Conservation (phyloP, 2,888 invertebrate genomes). For the Clistopyga incitator region DNA sequence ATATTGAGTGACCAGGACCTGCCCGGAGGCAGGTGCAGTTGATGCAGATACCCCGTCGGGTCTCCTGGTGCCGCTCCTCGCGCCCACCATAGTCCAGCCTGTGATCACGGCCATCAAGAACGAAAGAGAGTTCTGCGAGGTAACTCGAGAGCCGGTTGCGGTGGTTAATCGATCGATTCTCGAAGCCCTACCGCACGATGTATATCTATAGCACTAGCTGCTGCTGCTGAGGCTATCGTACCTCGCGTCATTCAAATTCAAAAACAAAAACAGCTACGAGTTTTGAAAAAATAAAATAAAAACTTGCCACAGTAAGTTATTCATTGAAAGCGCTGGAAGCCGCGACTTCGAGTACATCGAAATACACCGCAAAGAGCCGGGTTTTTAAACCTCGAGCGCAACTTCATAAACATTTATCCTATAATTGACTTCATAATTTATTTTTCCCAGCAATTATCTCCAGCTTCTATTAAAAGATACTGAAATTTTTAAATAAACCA, state of each 20-base stretch:
- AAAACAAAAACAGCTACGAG: conserved; percentile 21
- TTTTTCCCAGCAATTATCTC: too few relatives aligned
- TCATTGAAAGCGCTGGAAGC: conserved; percentile 23
- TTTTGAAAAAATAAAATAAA: neutral
- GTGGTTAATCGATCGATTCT: conserved; percentile 58
- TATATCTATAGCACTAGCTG: conserved; percentile 18
- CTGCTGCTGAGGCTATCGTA: neutral
- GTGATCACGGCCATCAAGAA: conserved; percentile 19
- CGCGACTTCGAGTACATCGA: conserved; percentile 34
- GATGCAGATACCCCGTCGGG: conserved; percentile 34
- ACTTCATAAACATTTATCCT: too few relatives aligned
- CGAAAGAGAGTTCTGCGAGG: conserved; percentile 47
- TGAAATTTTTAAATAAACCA: too few relatives aligned
- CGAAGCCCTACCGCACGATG: conserved; percentile 43
- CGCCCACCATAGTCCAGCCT: conserved; percentile 10
- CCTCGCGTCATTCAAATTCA: conserved; percentile 4
- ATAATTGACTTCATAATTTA: too few relatives aligned
- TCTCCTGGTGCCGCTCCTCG: conserved; percentile 7
- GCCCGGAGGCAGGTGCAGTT: conserved; percentile 55
- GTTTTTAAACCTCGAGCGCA: too few relatives aligned
- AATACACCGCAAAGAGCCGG: neutral
- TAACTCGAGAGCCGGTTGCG: conserved; percentile 58
- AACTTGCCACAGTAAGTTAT: conserved; percentile 18
- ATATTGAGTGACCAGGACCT: conserved; percentile 60
- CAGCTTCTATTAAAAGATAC: too few relatives aligned